Conservation (phyloP, 2,888 invertebrate genomes). For the Biston stratarius region DNA sequence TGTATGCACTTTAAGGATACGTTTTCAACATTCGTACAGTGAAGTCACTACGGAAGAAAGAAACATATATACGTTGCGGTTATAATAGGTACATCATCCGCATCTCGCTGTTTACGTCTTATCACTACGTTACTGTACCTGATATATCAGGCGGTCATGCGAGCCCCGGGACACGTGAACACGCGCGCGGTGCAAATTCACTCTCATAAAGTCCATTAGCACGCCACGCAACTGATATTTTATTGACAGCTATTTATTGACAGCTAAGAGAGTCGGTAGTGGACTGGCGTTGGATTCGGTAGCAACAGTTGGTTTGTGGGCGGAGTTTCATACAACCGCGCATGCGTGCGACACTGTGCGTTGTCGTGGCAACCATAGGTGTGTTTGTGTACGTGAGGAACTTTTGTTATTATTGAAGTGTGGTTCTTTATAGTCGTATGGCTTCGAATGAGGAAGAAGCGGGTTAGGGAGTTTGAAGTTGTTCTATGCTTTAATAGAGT, state of each 20-base stretch:
- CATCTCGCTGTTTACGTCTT: conserved; percentile 11
- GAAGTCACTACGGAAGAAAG: no score
- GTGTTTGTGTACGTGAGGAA: conserved; percentile 69
- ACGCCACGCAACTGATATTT: conserved; percentile 23
- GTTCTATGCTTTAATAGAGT: conserved; percentile 15
- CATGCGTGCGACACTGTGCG: conserved; percentile 70
- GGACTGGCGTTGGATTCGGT: conserved; percentile 69
- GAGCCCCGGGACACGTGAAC: conserved; percentile 26
- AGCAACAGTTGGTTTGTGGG: conserved; percentile 83
- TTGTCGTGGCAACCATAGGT: conserved; percentile 82
- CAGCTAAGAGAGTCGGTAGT: conserved; percentile 64
- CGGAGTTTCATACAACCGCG: conserved; percentile 70
- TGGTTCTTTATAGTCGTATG: conserved; percentile 51
- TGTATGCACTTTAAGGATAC: no score
- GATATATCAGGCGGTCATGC: conserved; percentile 36
- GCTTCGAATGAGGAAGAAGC: conserved; percentile 29
- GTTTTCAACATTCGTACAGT: no score
- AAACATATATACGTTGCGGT: no score
- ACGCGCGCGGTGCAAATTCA: conserved; percentile 35
- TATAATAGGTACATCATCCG: background rate
- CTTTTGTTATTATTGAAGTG: conserved; percentile 48
- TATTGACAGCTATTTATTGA: conserved; percentile 49
- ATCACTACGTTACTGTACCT: conserved; percentile 35
- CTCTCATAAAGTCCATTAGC: conserved; percentile 38
- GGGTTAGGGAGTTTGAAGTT: conserved; percentile 9